phyloP scores from a whole-genome alignment of 2,113 vertebrate genomes.

The Psophia crepitans region DNA sequence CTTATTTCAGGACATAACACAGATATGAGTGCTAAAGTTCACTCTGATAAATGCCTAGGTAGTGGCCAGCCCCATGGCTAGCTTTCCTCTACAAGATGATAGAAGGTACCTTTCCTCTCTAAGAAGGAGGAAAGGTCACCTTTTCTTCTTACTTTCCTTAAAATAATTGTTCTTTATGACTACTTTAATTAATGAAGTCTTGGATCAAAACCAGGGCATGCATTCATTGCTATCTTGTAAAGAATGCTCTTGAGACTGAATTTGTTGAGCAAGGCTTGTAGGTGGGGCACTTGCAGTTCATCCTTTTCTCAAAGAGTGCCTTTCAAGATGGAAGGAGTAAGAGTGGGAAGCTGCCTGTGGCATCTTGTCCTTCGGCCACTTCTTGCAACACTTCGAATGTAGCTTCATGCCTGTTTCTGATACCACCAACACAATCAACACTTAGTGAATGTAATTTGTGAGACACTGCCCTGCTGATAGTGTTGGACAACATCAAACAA shows the following conservation, averaged over 20 bases:
- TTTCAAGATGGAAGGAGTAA: neutral
- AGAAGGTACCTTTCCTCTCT: neutral
- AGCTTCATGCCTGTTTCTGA: neutral
- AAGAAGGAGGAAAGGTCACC: neutral
- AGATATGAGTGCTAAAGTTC: neutral
- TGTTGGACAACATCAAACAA: neutral
- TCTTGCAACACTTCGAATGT: neutral
- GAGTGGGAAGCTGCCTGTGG: neutral
- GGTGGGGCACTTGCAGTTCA: neutral
- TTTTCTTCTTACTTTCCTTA: neutral
- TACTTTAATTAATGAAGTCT: neutral
- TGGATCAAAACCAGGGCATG: neutral
- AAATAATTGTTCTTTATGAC: neutral
- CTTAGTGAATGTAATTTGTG: neutral
- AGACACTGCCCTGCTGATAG: neutral
- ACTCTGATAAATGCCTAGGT: neutral
- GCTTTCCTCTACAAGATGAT: neutral
- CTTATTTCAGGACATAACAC: neutral
- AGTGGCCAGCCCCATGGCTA: neutral
- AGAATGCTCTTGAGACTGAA: neutral
- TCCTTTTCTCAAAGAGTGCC: neutral
- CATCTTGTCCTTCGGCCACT: neutral
- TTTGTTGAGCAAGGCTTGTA: neutral
- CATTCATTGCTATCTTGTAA: neutral
- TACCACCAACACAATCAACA: neutral